Evolutionary conservation across 2,888 invertebrate genomes (phyloP).

Genomic region (Rosalia funebris): DNA sequence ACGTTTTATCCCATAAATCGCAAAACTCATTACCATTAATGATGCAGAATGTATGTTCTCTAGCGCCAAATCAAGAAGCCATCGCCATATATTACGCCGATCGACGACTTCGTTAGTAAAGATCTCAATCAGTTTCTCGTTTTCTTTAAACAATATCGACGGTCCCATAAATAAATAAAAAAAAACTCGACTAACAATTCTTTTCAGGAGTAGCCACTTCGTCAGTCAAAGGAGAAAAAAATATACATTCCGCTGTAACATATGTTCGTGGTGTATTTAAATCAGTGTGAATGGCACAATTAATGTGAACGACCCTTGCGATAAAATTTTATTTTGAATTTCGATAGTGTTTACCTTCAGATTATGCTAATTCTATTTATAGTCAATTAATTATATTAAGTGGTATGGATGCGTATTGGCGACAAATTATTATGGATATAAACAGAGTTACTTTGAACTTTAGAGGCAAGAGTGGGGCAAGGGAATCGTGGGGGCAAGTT

Average conservation of each 20-base stretch:
- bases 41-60: too few relatives aligned
- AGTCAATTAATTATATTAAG: constrained; percentile 15
- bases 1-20: too few relatives aligned
- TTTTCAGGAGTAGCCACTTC: background rate
- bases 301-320: constrained; percentile 40
- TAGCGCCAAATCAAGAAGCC: background rate
- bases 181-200: background rate
- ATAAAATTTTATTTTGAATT: constrained; percentile 32
- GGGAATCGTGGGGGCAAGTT: too few relatives aligned
- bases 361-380: constrained; percentile 40
- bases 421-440: too few relatives aligned
- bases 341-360: constrained; percentile 42
- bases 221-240: background rate
- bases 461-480: too few relatives aligned
- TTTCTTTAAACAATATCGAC: background rate
- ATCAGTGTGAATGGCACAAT: constrained; percentile 39
- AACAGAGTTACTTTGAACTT: too few relatives aligned
- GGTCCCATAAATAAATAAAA: background rate
- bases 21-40: too few relatives aligned
- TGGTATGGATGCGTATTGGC: too few relatives aligned
- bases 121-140: background rate
- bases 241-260: background rate
- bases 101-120: background rate
- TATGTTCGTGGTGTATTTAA: constrained; percentile 9
- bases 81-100: background rate